phyloP scores from a whole-genome alignment of 2,797 vertebrate genomes.

The Molossus molossus region DNA sequence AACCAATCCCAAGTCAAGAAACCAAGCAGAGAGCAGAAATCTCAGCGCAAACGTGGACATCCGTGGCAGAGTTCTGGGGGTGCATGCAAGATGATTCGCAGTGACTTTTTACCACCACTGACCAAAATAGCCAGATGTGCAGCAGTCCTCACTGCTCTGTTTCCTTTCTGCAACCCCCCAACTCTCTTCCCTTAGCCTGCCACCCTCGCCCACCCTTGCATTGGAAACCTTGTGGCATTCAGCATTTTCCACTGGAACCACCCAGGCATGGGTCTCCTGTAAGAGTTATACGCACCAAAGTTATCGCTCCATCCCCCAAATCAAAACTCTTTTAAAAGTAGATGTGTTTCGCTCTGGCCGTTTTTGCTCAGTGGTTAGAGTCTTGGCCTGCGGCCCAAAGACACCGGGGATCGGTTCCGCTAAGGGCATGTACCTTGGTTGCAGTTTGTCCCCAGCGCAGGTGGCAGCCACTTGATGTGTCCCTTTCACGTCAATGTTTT shows the following conservation, averaged over 20 bases:
- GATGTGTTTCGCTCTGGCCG: no score
- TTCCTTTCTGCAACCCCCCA: background rate
- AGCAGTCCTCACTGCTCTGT: background rate
- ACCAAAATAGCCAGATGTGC: background rate
- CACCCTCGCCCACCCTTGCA: background rate
- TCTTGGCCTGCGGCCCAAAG: no score
- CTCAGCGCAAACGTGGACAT: background rate
- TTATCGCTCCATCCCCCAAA: background rate
- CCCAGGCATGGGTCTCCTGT: background rate
- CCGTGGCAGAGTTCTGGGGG: background rate
- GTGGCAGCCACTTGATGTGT: no score
- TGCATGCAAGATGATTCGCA: background rate
- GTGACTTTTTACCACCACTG: background rate
- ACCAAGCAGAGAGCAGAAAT: background rate
- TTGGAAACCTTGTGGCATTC: background rate
- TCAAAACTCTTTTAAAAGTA: background rate
- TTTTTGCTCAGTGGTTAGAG: no score
- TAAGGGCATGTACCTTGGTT: no score
- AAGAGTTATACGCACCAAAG: background rate
- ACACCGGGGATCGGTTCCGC: no score
- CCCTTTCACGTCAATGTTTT: no score
- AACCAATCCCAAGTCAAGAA: background rate
- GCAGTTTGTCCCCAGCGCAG: no score
- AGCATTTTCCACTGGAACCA: background rate
- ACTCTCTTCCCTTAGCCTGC: background rate